phyloP scores from a whole-genome alignment of 2,113 vertebrate genomes.

The Sphaerodactylus townsendi region DNA sequence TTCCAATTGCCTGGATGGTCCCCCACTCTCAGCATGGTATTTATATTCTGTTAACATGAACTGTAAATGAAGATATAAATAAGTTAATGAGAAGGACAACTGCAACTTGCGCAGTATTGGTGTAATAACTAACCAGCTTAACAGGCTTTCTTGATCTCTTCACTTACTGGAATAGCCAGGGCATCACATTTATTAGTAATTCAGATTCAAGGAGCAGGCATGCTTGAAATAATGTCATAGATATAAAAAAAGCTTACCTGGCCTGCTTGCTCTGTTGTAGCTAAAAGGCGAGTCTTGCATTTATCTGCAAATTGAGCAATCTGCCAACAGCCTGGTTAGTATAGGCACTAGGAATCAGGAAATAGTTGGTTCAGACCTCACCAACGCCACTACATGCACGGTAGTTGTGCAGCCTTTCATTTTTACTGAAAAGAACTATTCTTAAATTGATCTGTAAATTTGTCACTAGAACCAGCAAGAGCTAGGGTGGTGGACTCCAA shows the following conservation, averaged over 20 bases:
- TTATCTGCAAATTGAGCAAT: background rate
- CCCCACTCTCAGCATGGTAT: background rate
- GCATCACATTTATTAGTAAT: background rate
- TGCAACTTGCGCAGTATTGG: background rate
- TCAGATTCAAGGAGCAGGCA: background rate
- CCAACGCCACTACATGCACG: background rate
- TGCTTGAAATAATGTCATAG: background rate
- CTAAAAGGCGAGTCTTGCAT: background rate
- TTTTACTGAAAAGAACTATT: no score
- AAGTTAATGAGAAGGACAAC: background rate
- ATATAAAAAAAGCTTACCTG: background rate
- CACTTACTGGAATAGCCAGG: background rate
- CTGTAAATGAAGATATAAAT: background rate
- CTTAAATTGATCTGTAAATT: no score
- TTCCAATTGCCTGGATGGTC: no score
- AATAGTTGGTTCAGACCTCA: background rate
- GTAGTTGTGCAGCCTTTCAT: no score
- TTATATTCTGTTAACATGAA: background rate
- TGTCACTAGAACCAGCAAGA: no score
- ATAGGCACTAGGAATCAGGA: background rate
- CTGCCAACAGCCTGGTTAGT: background rate
- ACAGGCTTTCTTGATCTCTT: background rate
- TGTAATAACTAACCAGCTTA: constrained; percentile 3
- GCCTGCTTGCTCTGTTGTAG: background rate
- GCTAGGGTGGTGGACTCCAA: no score